Conservation (phyloP, 2,888 invertebrate species). For the Sinelater perroti region DNA sequence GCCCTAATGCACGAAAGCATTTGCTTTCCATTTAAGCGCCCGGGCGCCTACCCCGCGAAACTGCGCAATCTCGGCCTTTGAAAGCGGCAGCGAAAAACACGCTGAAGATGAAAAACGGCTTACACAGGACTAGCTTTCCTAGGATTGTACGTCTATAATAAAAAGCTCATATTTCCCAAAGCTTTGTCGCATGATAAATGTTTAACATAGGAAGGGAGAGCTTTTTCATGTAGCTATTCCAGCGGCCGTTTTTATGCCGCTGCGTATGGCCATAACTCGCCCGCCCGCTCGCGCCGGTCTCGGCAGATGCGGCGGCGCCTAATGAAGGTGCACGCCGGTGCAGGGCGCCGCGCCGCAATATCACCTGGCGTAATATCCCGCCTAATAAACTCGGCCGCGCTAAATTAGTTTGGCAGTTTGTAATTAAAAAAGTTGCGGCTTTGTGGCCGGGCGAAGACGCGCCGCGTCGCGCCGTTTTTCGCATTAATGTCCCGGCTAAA, state of each 20-base stretch:
- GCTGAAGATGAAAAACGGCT: constrained; percentile 22
- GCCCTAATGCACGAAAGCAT: no score
- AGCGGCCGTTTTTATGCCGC: constrained; percentile 29
- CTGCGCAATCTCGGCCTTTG: no score
- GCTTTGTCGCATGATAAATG: constrained; percentile 40
- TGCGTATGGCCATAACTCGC: constrained; percentile 35
- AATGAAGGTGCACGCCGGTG: constrained; percentile 32
- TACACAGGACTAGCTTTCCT: constrained; percentile 26
- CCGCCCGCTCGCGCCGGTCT: constrained; percentile 11
- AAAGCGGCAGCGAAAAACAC: no score
- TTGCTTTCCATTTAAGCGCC: no score
- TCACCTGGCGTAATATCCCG: constrained; percentile 48
- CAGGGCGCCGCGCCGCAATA: constrained; percentile 44
- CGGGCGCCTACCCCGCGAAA: no score
- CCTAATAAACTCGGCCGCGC: constrained; percentile 49
- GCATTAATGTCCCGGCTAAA: no score
- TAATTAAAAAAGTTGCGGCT: constrained; percentile 52
- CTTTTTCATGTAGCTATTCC: constrained; percentile 40
- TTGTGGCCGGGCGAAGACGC: no score
- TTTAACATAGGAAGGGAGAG: constrained; percentile 38
- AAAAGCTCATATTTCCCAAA: constrained; percentile 36
- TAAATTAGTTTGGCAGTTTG: constrained; percentile 51
- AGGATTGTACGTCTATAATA: constrained; percentile 32
- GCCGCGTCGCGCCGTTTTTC: no score
- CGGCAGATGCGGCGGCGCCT: constrained; percentile 25